These are phyloP conservation scores for Volucella inflata DNA, from an alignment of 2,888 invertebrate genomes.

Conservation along the genomic window DNA sequence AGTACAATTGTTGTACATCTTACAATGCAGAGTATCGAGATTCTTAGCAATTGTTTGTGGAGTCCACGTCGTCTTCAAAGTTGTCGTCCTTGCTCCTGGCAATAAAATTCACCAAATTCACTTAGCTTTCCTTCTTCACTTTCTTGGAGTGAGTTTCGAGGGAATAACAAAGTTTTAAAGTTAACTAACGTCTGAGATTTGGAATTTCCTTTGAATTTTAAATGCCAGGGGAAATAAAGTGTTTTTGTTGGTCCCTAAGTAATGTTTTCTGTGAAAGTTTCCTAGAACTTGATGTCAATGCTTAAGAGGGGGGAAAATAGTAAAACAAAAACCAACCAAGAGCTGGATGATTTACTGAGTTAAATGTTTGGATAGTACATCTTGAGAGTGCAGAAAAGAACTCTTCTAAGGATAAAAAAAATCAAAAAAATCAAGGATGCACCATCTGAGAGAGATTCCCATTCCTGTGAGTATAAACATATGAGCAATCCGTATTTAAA, in stretches of 20 bases:
- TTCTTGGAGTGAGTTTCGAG: background rate
- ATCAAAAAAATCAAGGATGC: too few species aligned
- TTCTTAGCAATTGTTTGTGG: background rate
- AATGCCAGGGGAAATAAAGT: slow-evolving; percentile 7
- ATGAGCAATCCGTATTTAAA: too few species aligned
- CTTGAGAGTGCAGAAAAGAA: too few species aligned
- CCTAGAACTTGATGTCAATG: background rate
- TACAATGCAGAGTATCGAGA: background rate
- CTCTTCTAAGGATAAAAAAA: too few species aligned
- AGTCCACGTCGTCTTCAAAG: background rate
- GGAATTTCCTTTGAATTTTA: slow-evolving; percentile 9
- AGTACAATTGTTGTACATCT: slow-evolving; percentile 10
- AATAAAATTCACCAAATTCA: slow-evolving; percentile 23
- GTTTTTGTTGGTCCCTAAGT: background rate
- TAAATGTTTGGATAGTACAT: too few species aligned
- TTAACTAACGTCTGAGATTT: slow-evolving; percentile 25
- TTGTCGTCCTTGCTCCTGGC: background rate
- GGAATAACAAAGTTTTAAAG: slow-evolving; percentile 13
- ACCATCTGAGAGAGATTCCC: too few species aligned
- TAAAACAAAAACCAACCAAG: too few species aligned
- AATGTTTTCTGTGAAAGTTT: background rate
- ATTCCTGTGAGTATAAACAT: too few species aligned
- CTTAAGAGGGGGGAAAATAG: background rate
- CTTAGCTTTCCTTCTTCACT: slow-evolving; percentile 18
- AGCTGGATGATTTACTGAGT: too few species aligned